Percentiles rank a stretch among this genome's conserved stretches.
phyloP scores from a whole-genome alignment of 2,797 vertebrate genomes.

The Xyrichtys novacula region DNA sequence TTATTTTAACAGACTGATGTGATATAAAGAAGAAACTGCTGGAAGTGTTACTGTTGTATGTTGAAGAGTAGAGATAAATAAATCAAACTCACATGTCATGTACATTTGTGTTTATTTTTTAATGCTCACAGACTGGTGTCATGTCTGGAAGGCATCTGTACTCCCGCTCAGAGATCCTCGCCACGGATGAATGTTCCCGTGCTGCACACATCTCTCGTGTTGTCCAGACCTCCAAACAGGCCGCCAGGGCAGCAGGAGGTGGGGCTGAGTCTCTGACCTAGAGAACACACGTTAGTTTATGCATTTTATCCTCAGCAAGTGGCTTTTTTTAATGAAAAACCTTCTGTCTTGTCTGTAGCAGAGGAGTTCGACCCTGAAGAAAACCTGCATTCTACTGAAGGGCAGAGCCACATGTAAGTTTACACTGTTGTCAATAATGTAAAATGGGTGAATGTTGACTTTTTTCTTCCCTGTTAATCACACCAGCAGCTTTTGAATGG shows the following conservation, averaged over 20 bases:
- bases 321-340: slow-evolving; percentile 6
- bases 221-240: slow-evolving; percentile 82
- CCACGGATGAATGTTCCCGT: slow-evolving; percentile 77
- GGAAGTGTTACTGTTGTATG: background rate
- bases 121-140: slow-evolving; percentile 75
- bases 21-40: background rate
- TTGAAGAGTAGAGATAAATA: background rate
- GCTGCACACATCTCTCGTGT: slow-evolving; percentile 77
- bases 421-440: slow-evolving; percentile 1
- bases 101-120: slow-evolving; percentile 38
- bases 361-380: slow-evolving; percentile 83
- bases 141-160: slow-evolving; percentile 76
- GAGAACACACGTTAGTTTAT: slow-evolving; percentile 4
- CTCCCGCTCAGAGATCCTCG: slow-evolving; percentile 86
- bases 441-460: too few species aligned
- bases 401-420: slow-evolving; percentile 84
- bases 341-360: slow-evolving; percentile 40
- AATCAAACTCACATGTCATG: background rate
- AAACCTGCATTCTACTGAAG: slow-evolving; percentile 79
- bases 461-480: slow-evolving; percentile 5
- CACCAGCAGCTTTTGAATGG: slow-evolving; percentile 16
- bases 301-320: slow-evolving; percentile 16
- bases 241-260: slow-evolving; percentile 83
- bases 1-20: background rate
- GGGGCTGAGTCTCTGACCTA: slow-evolving; percentile 24